phyloP scores from a whole-genome alignment of 2,888 invertebrate species.

The Leptinotarsa tumamoca region DNA sequence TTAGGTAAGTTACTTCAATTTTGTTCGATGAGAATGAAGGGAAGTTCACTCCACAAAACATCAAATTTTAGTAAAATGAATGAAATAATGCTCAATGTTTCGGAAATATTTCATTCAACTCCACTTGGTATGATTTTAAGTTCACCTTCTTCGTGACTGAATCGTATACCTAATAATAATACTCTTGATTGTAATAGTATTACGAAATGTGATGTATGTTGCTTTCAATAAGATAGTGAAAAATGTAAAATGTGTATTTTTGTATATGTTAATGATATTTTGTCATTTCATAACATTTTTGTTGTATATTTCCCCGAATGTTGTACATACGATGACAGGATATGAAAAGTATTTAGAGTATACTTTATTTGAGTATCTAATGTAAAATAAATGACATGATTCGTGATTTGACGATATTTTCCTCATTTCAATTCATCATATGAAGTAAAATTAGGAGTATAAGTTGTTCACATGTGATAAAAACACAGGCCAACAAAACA shows the following conservation, averaged over 20 bases:
- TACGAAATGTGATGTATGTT: constrained; percentile 22
- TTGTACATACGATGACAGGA: background rate
- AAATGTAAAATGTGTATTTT: constrained; percentile 26
- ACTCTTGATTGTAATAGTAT: constrained; percentile 8
- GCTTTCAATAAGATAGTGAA: constrained; percentile 12
- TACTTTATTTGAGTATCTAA: too few relatives aligned
- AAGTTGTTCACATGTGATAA: too few relatives aligned
- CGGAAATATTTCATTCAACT: background rate
- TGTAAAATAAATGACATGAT: too few relatives aligned
- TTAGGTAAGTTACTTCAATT: too few relatives aligned
- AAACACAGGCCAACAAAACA: too few relatives aligned
- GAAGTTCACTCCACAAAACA: background rate
- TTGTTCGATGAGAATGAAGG: too few relatives aligned
- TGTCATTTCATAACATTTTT: background rate
- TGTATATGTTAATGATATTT: constrained; percentile 6
- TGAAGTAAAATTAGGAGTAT: too few relatives aligned
- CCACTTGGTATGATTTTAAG: background rate
- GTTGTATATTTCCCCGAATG: background rate
- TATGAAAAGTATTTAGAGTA: too few relatives aligned
- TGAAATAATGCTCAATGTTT: background rate
- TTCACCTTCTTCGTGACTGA: background rate
- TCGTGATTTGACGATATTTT: too few relatives aligned
- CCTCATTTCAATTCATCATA: too few relatives aligned
- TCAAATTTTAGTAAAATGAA: background rate
- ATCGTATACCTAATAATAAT: background rate